Evolutionary conservation across 1,140 invertebrate species (phyloP), one percentile per base, ranked within the genome.

Genomic region (Leptinotarsa defecta): DNA sequence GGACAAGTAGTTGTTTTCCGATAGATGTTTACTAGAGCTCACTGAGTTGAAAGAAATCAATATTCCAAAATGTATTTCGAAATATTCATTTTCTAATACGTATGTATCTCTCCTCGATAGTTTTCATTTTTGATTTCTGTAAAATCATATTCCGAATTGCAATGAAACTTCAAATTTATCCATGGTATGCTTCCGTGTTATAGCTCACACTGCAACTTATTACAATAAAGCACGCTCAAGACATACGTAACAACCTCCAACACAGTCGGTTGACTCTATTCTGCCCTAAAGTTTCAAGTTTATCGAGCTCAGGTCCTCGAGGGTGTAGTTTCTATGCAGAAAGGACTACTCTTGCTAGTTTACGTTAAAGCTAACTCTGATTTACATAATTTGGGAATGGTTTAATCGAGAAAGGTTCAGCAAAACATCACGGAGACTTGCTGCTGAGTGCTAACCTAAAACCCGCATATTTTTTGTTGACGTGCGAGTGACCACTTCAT

Each of bases 211-310:
- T 15, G 52, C 64, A 48, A 48, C 34, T 67, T 73, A 48, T 61
- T 48, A 20, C 13, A 15, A 70, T 48, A 20, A 70, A 20, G 20
- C 6, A 70, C 20, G 68, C 20, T 22, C 17, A 70, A 70, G 48
- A 70, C 68, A 48, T 24, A 52, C 19, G 22, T 24, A 27, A 27
- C 65, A 43, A 67, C 65, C 22, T 67, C 15, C 22, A 67, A 67
- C 65, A 67, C 20, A 27, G 65, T 19, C 19, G 70, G 74, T 75
- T 72, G 71, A 73, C 71, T 67, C 65, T 27, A 43, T 24, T 43
- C 67, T 69, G 75, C 75, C 70, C 75, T 76, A 76, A 76, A 76
- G 20, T 76, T 72, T 76, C 63, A 63, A 76, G 75, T 76, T 76
- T 76, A 73, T 76, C 67, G 75, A 73, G 69, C 64, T 62, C 48